Evolutionary conservation across 2,888 invertebrate genomes (phyloP).

Genomic region (Leptinotarsa rubiginosa): DNA sequence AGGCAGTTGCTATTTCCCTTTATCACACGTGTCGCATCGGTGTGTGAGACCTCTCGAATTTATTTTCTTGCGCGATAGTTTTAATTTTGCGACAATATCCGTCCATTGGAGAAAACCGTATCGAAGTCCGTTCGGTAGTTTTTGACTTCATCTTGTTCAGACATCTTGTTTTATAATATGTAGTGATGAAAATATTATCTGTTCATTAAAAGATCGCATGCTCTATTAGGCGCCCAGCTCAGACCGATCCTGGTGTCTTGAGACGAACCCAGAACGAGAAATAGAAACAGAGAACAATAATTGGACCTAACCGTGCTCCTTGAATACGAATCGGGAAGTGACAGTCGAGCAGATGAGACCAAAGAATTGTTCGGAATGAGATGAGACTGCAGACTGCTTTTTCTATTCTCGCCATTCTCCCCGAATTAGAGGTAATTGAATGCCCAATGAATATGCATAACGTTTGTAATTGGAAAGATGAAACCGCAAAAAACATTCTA

Average conservation of each 20-base stretch:
- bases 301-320: constrained; percentile 46
- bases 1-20: too few species aligned
- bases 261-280: constrained; percentile 35
- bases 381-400: constrained; percentile 38
- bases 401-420: constrained; percentile 40
- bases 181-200: too few species aligned
- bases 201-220: too few species aligned
- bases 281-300: constrained; percentile 51
- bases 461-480: constrained; percentile 45
- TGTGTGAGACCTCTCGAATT: too few species aligned
- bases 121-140: too few species aligned
- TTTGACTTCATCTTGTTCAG: too few species aligned
- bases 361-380: constrained; percentile 50
- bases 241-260: constrained; percentile 1
- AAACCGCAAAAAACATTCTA: constrained; percentile 36
- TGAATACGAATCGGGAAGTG: constrained; percentile 47
- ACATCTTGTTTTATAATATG: too few species aligned
- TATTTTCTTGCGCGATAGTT: too few species aligned
- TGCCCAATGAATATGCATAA: constrained; percentile 44
- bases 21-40: too few species aligned
- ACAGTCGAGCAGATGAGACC: constrained; percentile 50
- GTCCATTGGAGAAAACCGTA: too few species aligned
- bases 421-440: constrained; percentile 43
- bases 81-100: too few species aligned
- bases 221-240: not conserved